Conservation (phyloP, 2,888 invertebrate species). For the Minunthozetes semirufus region DNA sequence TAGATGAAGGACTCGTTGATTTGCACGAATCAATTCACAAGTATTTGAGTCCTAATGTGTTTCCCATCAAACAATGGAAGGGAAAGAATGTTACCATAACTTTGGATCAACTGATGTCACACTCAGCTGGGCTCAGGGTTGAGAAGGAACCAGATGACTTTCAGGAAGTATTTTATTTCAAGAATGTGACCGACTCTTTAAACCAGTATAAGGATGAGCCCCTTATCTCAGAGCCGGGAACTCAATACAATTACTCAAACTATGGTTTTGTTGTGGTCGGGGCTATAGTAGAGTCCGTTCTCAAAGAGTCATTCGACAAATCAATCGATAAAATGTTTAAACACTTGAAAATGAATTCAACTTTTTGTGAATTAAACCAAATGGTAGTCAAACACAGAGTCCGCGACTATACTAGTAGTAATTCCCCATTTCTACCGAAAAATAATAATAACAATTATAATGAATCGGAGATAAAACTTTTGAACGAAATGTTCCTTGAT, state of each 20-base stretch:
- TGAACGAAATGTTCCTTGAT: background rate
- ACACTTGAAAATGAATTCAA: background rate
- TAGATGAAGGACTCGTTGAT: background rate
- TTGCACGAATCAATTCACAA: conserved; percentile 1
- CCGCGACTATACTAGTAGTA: background rate
- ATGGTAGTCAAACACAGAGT: background rate
- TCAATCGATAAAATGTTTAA: background rate
- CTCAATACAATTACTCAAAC: conserved; percentile 17
- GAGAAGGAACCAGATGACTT: background rate
- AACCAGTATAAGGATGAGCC: background rate
- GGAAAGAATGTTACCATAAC: conserved; percentile 25
- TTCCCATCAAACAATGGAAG: conserved; percentile 22
- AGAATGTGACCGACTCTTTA: conserved; percentile 1
- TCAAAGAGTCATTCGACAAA: background rate
- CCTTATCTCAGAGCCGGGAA: conserved; percentile 15
- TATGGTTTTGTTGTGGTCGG: conserved; percentile 13
- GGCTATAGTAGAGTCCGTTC: conserved; percentile 16
- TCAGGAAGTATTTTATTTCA: background rate
- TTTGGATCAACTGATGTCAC: conserved; percentile 11
- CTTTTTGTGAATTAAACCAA: background rate
- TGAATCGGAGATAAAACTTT: background rate
- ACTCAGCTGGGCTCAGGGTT: background rate
- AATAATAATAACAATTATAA: background rate
- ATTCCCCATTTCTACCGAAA: background rate
- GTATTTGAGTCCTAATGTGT: background rate